Evolutionary conservation across 2,113 vertebrate species (phyloP).

Genomic region (Ceratotherium simum): DNA sequence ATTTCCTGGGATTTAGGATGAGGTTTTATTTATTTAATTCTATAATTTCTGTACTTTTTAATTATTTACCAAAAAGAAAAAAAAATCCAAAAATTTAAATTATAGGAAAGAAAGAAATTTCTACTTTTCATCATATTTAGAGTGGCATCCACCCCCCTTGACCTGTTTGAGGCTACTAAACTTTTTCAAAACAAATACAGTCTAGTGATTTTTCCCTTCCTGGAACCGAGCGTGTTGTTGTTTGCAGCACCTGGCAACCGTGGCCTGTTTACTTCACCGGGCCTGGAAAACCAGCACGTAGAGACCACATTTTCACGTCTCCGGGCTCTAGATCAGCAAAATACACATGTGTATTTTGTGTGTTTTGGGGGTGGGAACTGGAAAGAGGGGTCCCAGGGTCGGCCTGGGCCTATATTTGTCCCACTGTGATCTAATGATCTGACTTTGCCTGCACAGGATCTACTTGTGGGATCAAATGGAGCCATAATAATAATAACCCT

Average conservation of each 20-base stretch:
- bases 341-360: fast-evolving
- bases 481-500: background rate
- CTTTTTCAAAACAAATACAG: background rate
- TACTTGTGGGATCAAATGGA: background rate
- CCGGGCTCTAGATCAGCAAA: fast-evolving
- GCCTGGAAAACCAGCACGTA: background rate
- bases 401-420: background rate
- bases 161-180: background rate
- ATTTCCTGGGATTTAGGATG: background rate
- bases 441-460: background rate
- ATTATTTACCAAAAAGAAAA: conserved; percentile 10
- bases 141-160: background rate
- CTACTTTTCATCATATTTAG: background rate
- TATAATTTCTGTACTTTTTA: conserved; percentile 13
- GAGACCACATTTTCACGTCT: background rate
- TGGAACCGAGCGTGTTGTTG: background rate
- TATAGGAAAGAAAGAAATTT: background rate
- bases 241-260: background rate
- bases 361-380: background rate
- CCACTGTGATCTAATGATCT: background rate
- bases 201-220: background rate
- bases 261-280: fast-evolving
- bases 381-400: background rate
- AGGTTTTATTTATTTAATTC: background rate
- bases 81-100: background rate